These are phyloP conservation scores for Daphoenositta chrysoptera DNA, from an alignment of 2,113 vertebrate species.

Conservation along the genomic window DNA sequence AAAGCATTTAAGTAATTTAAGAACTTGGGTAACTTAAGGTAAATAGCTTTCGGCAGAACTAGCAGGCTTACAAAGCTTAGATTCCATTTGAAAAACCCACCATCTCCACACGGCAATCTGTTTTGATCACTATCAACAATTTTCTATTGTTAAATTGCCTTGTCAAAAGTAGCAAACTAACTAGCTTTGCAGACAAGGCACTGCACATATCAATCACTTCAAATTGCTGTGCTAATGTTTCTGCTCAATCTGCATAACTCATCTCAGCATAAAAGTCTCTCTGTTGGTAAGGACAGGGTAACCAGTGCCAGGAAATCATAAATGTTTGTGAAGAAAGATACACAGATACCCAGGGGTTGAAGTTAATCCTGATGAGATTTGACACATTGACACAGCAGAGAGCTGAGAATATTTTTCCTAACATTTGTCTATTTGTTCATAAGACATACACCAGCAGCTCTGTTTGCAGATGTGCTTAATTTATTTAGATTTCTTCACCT, in stretches of 20 bases:
- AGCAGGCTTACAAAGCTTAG: not conserved
- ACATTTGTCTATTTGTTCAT: constrained; percentile 32
- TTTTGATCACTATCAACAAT: not conserved
- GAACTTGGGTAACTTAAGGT: not conserved
- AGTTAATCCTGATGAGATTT: constrained; percentile 45
- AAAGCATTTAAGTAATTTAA: not conserved
- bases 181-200: not conserved
- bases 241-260: not conserved
- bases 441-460: constrained; percentile 11
- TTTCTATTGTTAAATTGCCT: not conserved
- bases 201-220: not conserved
- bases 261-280: not conserved
- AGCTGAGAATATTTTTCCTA: not conserved
- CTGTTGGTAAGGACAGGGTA: not conserved
- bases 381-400: constrained; percentile 8
- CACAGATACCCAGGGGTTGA: not conserved
- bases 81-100: not conserved
- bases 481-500: constrained; percentile 51
- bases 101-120: not conserved
- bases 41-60: not conserved
- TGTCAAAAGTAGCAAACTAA: not conserved
- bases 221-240: not conserved
- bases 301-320: not conserved
- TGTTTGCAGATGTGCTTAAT: constrained; percentile 52
- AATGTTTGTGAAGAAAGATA: constrained; percentile 15